A percentile compares a stretch with the other conserved stretches of the same genome.
These are phyloP conservation scores for Epizoanthus ramosus DNA, from an alignment of 92 coral and sea anemone genomes.

Conservation along the genomic window DNA sequence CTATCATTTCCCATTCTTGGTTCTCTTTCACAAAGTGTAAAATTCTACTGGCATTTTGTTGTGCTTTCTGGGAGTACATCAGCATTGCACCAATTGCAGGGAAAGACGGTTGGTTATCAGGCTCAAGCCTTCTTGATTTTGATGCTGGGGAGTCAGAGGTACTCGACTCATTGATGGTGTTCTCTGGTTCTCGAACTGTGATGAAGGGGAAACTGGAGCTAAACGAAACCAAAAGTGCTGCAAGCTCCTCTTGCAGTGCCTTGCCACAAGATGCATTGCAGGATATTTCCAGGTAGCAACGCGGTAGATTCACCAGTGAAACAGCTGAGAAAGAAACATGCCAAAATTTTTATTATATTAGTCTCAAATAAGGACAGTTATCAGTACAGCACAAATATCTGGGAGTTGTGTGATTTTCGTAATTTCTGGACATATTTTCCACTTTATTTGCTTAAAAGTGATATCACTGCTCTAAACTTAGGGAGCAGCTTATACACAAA, in stretches of 20 bases:
- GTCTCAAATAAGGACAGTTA: not conserved
- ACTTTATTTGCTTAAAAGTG: too few species aligned
- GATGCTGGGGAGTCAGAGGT: conserved; percentile 71
- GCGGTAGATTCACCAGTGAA: conserved; percentile 62
- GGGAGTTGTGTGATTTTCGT: too few species aligned
- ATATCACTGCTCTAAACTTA: too few species aligned
- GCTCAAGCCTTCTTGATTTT: conserved; percentile 64
- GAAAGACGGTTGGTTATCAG: conserved; percentile 21
- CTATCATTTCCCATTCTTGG: conserved; percentile 58
- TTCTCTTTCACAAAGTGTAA: conserved; percentile 53
- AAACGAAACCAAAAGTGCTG: conserved; percentile 67
- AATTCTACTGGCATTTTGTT: conserved; percentile 69
- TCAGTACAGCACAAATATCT: too few species aligned
- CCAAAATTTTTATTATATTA: not conserved
- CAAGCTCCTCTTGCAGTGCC: conserved; percentile 50
- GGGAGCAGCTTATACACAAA: too few species aligned
- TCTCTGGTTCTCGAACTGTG: conserved; percentile 74
- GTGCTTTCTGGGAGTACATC: conserved; percentile 79
- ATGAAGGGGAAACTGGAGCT: conserved; percentile 76
- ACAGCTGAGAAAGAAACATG: conserved; percentile 53
- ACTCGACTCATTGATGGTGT: conserved; percentile 61
- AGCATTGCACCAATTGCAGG: conserved; percentile 78
- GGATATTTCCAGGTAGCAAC: conserved; percentile 75
- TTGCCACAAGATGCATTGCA: conserved; percentile 58
- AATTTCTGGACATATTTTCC: too few species aligned